These are phyloP conservation scores for Clitarchus hookeri DNA, from an alignment of 2,888 invertebrate genomes.

Conservation along the genomic window DNA sequence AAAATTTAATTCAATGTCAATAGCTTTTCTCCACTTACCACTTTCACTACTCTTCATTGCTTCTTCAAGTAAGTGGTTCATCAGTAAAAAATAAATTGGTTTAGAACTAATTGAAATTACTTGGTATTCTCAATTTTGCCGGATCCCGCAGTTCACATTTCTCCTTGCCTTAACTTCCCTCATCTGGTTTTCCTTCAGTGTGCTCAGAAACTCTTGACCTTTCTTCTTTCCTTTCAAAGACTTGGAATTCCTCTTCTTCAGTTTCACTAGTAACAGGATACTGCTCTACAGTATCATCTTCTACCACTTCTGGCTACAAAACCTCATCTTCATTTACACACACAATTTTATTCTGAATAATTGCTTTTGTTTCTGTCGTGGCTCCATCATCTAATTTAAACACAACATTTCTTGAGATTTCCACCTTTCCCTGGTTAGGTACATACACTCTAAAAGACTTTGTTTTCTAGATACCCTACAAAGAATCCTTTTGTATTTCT, in stretches of 20 bases:
- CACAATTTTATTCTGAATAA: neutral
- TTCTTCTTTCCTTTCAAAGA: neutral
- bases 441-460: neutral
- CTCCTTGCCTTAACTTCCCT: neutral
- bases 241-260: neutral
- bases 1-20: neutral
- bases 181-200: no score
- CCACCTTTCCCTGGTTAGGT: neutral
- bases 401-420: neutral
- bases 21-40: neutral
- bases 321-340: neutral
- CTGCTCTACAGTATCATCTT: neutral
- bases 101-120: neutral
- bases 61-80: neutral
- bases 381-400: neutral
- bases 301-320: neutral
- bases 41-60: neutral
- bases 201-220: neutral
- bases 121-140: neutral
- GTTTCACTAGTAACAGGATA: neutral
- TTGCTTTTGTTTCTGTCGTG: neutral
- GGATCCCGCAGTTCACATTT: neutral
- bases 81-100: neutral
- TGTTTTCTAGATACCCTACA: no score
- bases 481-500: no score